phyloP scores from a whole-genome alignment of 2,113 vertebrate genomes.

The Muntiacus muntjak region DNA sequence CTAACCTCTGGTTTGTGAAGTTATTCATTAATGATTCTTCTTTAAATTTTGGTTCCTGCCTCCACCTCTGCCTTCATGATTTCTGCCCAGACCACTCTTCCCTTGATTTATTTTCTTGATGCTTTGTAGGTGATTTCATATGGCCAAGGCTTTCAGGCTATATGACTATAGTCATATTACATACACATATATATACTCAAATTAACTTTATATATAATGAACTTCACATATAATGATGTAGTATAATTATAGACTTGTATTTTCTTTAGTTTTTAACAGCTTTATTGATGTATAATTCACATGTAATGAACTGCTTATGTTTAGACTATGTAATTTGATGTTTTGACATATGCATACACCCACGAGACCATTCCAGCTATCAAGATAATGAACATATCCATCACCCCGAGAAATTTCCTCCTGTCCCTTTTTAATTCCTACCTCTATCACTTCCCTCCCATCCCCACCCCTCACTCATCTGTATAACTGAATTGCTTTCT shows the following conservation, averaged over 20 bases:
- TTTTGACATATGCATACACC: neutral
- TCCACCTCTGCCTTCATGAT: neutral
- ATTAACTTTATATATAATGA: neutral
- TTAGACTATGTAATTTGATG: neutral
- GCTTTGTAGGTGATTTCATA: neutral
- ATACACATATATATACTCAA: neutral
- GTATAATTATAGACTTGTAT: neutral
- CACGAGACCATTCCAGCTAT: neutral
- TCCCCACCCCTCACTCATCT: rapidly evolving
- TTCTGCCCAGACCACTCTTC: neutral
- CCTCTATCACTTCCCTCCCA: neutral
- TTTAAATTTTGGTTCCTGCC: neutral
- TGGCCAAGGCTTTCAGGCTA: neutral
- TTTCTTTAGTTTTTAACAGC: neutral
- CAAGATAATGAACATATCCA: neutral
- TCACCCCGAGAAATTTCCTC: neutral
- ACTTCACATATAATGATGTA: neutral
- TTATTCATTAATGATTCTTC: neutral
- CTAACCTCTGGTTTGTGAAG: neutral
- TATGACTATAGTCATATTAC: neutral
- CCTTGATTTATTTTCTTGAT: neutral
- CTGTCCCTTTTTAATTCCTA: neutral
- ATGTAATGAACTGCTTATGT: neutral
- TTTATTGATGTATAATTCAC: neutral
- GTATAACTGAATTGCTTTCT: neutral